Percentiles rank a stretch among this genome's conserved stretches.
These are phyloP conservation scores for Pteria penguin DNA, from an alignment of 2,888 invertebrate genomes.

Conservation along the genomic window DNA sequence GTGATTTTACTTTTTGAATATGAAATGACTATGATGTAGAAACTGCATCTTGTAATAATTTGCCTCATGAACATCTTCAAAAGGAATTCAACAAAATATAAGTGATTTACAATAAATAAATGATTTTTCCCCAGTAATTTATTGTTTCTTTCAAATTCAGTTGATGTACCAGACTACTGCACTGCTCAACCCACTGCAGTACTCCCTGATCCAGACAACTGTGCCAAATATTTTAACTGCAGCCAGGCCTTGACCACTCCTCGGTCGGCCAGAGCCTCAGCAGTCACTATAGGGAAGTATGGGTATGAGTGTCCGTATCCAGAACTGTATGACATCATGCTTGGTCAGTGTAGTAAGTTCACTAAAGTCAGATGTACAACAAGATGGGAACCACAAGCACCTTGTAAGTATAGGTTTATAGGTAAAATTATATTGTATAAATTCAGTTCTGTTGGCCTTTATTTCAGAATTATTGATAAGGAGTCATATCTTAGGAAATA, in stretches of 20 bases:
- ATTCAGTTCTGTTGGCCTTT: too few relatives aligned
- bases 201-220: constrained; percentile 49
- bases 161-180: constrained; percentile 48
- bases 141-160: constrained; percentile 16
- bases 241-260: constrained; percentile 15
- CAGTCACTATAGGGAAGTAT: constrained; percentile 1
- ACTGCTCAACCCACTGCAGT: constrained; percentile 41
- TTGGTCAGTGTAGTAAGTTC: constrained; percentile 49
- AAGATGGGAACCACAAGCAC: constrained; percentile 55
- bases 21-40: too few relatives aligned
- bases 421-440: too few relatives aligned
- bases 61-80: too few relatives aligned
- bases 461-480: too few relatives aligned
- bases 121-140: background rate
- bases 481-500: too few relatives aligned
- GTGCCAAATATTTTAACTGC: constrained; percentile 50
- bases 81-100: too few relatives aligned
- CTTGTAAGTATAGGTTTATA: too few relatives aligned
- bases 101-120: too few relatives aligned
- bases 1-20: too few relatives aligned
- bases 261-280: constrained; percentile 7
- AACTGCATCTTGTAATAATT: too few relatives aligned
- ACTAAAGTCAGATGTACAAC: constrained; percentile 53
- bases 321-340: constrained; percentile 52
- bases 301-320: constrained; percentile 61